Percentiles rank a stretch among this genome's conserved stretches.
phyloP scores from a whole-genome alignment of 2,797 vertebrate genomes.

The Amniataba percoides region DNA sequence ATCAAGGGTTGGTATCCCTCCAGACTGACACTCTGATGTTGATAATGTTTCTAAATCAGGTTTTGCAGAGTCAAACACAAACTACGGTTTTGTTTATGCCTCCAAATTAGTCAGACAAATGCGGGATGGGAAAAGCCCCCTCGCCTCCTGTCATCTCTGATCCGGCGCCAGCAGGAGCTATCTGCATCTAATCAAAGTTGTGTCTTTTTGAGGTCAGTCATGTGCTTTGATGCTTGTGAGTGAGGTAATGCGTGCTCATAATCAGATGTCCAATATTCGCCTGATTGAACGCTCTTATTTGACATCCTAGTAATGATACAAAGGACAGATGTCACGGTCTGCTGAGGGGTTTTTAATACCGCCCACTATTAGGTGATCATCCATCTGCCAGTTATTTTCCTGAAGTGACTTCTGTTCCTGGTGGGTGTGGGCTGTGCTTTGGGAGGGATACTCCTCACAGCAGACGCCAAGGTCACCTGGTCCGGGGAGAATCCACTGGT shows the following conservation, averaged over 20 bases:
- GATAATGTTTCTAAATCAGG: slow-evolving; percentile 39
- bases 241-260: slow-evolving; percentile 48
- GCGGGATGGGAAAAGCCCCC: slow-evolving; percentile 46
- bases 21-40: slow-evolving; percentile 38
- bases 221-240: slow-evolving; percentile 5
- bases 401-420: slow-evolving; percentile 34
- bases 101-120: slow-evolving; percentile 53
- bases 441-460: slow-evolving; percentile 16
- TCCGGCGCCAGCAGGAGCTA: slow-evolving; percentile 41
- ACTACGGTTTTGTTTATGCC: slow-evolving; percentile 56
- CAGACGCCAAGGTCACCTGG: slow-evolving; percentile 21
- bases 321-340: slow-evolving; percentile 56
- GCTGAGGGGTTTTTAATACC: slow-evolving; percentile 23
- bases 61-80: slow-evolving; percentile 48
- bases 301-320: slow-evolving; percentile 8
- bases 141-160: slow-evolving; percentile 42
- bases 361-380: slow-evolving; percentile 18
- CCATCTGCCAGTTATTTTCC: slow-evolving; percentile 41
- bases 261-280: slow-evolving; percentile 11
- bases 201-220: slow-evolving; percentile 26
- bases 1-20: background rate
- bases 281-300: slow-evolving; percentile 22
- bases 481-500: slow-evolving; percentile 10
- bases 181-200: slow-evolving; percentile 59
- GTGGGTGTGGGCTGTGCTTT: slow-evolving; percentile 18